A percentile compares a stretch with the other conserved stretches of the same genome.
Conservation (phyloP, 2,113 vertebrate species). For the Benitochromis conjunctus region DNA sequence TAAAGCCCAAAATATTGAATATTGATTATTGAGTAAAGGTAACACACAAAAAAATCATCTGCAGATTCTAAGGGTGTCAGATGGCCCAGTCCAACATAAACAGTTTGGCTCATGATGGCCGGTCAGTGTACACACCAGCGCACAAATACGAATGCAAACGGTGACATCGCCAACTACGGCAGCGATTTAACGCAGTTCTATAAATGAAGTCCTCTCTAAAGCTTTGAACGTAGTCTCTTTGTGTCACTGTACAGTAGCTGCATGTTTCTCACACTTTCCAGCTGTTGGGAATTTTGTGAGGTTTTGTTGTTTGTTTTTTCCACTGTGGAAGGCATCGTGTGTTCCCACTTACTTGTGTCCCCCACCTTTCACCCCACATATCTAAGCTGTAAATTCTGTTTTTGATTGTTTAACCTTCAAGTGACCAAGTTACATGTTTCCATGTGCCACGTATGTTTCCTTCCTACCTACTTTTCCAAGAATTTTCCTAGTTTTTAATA, state of each 20-base stretch:
- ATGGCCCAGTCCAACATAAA: not conserved
- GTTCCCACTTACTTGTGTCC: not conserved
- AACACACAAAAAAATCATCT: not conserved
- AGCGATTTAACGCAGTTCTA: not conserved
- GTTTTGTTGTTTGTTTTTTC: not conserved
- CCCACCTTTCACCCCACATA: not conserved
- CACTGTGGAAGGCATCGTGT: not conserved
- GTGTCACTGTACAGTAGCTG: not conserved
- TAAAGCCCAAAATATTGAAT: too few relatives aligned
- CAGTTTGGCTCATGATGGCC: not conserved
- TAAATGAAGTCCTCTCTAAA: not conserved
- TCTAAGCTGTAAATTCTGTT: not conserved
- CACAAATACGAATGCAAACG: not conserved
- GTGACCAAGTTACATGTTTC: not conserved
- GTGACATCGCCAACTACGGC: not conserved
- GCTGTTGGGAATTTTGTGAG: conserved; percentile 13
- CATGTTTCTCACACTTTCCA: not conserved
- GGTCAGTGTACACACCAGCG: not conserved
- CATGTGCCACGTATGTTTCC: not conserved
- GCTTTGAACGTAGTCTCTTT: conserved; percentile 35
- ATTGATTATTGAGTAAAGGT: not conserved
- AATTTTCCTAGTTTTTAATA: not conserved
- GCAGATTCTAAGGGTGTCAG: not conserved
- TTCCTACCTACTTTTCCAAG: not conserved
- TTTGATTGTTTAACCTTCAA: not conserved